phyloP scores from a whole-genome alignment of 1,140 invertebrate genomes.

The Wiebesia pumilae region DNA sequence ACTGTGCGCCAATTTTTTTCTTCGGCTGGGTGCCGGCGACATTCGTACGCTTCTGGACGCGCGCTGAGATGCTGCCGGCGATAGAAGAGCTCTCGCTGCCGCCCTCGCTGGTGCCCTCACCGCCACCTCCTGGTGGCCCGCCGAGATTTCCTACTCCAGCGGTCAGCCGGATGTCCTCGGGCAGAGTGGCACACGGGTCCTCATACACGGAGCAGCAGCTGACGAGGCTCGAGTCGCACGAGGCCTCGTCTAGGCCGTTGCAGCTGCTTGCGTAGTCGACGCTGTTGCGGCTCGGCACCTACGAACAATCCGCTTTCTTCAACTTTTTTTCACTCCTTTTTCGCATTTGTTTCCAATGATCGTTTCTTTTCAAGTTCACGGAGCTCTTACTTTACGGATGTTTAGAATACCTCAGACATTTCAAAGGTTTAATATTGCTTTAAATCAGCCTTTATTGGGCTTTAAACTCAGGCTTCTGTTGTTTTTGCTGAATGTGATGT shows the following conservation, averaged over 20 bases:
- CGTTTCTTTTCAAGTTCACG: too few species aligned
- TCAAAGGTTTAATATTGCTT: too few species aligned
- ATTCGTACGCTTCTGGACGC: slow-evolving; percentile 53
- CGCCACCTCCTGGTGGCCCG: slow-evolving; percentile 81
- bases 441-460: too few species aligned
- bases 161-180: slow-evolving; percentile 72
- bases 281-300: slow-evolving; percentile 74
- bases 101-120: slow-evolving; percentile 80
- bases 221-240: slow-evolving; percentile 84
- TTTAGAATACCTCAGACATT: too few species aligned
- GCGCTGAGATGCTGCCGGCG: slow-evolving; percentile 71
- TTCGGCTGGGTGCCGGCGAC: slow-evolving; percentile 31
- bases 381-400: too few species aligned
- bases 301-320: too few species aligned
- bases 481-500: too few species aligned
- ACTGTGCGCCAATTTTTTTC: slow-evolving; percentile 66
- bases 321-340: background rate
- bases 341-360: too few species aligned
- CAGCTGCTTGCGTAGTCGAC: slow-evolving; percentile 80
- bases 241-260: slow-evolving; percentile 76
- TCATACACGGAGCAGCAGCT: slow-evolving; percentile 84
- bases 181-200: slow-evolving; percentile 76
- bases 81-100: slow-evolving; percentile 86
- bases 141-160: slow-evolving; percentile 73
- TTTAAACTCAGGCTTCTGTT: too few species aligned